Evolutionary conservation across 2,888 invertebrate species (phyloP), one percentile per base, ranked within the genome.

Genomic region (Sialis fuliginosa): DNA sequence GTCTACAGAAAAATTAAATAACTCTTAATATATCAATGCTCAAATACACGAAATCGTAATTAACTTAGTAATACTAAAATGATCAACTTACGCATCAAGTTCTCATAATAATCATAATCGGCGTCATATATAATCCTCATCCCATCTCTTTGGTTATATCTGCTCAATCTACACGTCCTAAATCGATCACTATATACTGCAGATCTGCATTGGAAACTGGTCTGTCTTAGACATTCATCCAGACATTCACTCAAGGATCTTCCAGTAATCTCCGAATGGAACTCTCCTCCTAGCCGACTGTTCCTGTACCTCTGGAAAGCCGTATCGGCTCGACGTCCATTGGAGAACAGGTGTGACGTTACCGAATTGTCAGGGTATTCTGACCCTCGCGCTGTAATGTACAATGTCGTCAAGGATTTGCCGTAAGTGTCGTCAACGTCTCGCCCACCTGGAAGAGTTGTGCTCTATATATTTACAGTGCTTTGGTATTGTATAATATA

Each of bases 101-200:
- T 89, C 67, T 91, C 90, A 60, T 90, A 91, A 65, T 90, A 91
- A 67, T 91, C 90, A 63, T 87, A 90, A 64, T 89, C 89, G 2
- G 87, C 86, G 62, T 91, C 90, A 61, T 89, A 89, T 53, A 89
- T 82, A 47, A 90, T 79, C 50, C 89, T 72, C 76, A 88, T 85
- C 40, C 88, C 87, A 60, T 89, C 86, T 57, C 83, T 77, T 66
- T 88, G 85, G 66, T 87, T 88, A 66, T 82, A 89, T 58, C 87
- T 74, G 60, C 87, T 87, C 53, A 90, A 72, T 35, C 88, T 73
- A 61, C 90, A 90, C 42, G 83, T 86, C 57, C 85, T 74, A 58
- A 81, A 86, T 30, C 88, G 74, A 60, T 89, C 88, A 56, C 88
- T 88, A 64, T 89, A 90, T 51, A 88, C 86, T 0, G 87, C 87